Conservation (phyloP, 2,113 vertebrate species). For the Leucosticte australis region DNA sequence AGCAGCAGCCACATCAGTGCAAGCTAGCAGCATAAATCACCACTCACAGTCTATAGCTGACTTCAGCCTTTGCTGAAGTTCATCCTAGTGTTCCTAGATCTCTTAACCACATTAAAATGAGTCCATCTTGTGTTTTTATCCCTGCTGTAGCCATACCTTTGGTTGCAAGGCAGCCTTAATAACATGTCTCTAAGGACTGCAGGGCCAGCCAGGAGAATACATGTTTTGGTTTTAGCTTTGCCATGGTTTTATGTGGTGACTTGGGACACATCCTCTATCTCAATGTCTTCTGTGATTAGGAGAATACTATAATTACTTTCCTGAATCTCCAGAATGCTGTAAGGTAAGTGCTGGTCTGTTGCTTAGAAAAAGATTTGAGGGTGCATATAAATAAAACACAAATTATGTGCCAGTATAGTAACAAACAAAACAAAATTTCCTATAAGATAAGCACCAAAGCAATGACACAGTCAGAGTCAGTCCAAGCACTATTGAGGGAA, state of each 20-base stretch:
- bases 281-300: neutral
- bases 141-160: neutral
- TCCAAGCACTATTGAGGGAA: neutral
- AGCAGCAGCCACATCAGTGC: neutral
- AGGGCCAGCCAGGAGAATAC: neutral
- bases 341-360: neutral
- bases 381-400: neutral
- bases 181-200: neutral
- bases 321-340: neutral
- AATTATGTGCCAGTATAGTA: neutral
- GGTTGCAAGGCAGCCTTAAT: neutral
- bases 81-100: neutral
- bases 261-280: neutral
- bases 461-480: neutral
- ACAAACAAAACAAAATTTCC: neutral
- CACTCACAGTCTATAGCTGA: neutral
- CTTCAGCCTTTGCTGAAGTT: neutral
- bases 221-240: neutral
- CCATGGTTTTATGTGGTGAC: neutral
- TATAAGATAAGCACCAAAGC: neutral
- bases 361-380: neutral
- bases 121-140: neutral
- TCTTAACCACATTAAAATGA: neutral
- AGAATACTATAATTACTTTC: neutral
- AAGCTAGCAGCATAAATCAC: neutral